Evolutionary conservation across 2,797 vertebrate species (phyloP), one percentile per base, ranked within the genome.

Genomic region (Nannoperca obscura): DNA sequence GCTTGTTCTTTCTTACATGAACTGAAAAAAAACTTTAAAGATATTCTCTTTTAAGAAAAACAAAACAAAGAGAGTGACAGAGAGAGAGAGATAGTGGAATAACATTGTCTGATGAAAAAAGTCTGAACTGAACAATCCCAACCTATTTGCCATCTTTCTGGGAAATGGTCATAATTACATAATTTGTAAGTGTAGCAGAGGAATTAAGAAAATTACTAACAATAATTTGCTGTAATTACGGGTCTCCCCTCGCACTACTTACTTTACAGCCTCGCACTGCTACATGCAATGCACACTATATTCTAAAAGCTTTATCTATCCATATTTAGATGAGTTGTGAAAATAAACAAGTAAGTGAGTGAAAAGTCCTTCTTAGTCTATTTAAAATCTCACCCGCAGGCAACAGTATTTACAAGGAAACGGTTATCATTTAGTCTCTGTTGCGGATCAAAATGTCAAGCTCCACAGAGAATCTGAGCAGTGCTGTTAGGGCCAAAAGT

Each of bases 401-500:
- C 93, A 86, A 86, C 85, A 75, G 92, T 90, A 94, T 95, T 95
- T 94, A 94, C 91, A 94, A 94, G 94, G 93, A 95, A 95, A 94
- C 89, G 88, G 89, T 95, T 95, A 94, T 95, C 94, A 95, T 95
- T 95, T 94, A 94, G 91, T 95, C 93, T 95, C 93, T 94, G 94
- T 92, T 94, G 90, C 78, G 74, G 95, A 95, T 95, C 95, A 95
- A 95, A 93, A 94, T 92, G 92, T 94, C 93, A 93, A 91, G 93
- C 92, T 95, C 95, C 94, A 85, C 92, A 85, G 95, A 95, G 95
- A 94, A 91, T 89, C 83, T 80, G 73, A 86, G 90, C 88, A 84
- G 86, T 89, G 93, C 93, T 92, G 88, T 87, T 90, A 88, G 93
- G 93, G 93, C 92, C 94, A 93, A 94, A 93, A 94, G 93, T 92